Percentiles rank a stretch among this genome's conserved stretches.
phyloP scores from a whole-genome alignment of 2,797 vertebrate genomes.

The Hoplostethus mediterraneus region DNA sequence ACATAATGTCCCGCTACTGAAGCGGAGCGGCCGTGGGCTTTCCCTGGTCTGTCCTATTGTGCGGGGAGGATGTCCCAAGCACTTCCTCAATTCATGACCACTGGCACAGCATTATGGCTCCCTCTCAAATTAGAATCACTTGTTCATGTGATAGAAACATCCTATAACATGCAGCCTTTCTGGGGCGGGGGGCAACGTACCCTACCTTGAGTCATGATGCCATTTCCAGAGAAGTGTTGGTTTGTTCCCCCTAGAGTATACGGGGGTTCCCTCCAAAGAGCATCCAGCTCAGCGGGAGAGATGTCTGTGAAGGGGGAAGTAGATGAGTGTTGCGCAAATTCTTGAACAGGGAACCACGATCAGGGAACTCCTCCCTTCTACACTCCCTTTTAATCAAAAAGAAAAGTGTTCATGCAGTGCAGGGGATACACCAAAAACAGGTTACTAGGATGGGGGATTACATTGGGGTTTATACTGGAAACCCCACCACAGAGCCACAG shows the following conservation, averaged over 20 bases:
- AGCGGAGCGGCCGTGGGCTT: constrained; percentile 42
- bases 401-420: neutral
- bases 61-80: constrained; percentile 74
- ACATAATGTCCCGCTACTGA: constrained; percentile 35
- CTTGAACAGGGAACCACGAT: neutral
- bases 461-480: constrained; percentile 16
- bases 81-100: constrained; percentile 63
- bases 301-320: constrained; percentile 73
- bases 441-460: neutral
- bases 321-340: constrained; percentile 4
- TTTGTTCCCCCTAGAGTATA: constrained; percentile 80
- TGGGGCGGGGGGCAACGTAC: neutral
- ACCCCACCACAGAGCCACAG: constrained; percentile 21
- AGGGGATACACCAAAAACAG: neutral
- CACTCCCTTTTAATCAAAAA: neutral
- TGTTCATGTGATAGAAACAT: constrained; percentile 6
- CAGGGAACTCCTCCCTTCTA: neutral
- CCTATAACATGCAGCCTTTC: neutral
- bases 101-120: constrained; percentile 21
- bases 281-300: constrained; percentile 85
- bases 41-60: constrained; percentile 73
- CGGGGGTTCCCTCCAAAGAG: constrained; percentile 84
- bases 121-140: constrained; percentile 27
- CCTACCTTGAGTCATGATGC: constrained; percentile 86
- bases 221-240: constrained; percentile 82